Percentiles rank a stretch among this genome's conserved stretches.
phyloP scores from a whole-genome alignment of 2,888 invertebrate species.

The Petrolisthes cinctipes region DNA sequence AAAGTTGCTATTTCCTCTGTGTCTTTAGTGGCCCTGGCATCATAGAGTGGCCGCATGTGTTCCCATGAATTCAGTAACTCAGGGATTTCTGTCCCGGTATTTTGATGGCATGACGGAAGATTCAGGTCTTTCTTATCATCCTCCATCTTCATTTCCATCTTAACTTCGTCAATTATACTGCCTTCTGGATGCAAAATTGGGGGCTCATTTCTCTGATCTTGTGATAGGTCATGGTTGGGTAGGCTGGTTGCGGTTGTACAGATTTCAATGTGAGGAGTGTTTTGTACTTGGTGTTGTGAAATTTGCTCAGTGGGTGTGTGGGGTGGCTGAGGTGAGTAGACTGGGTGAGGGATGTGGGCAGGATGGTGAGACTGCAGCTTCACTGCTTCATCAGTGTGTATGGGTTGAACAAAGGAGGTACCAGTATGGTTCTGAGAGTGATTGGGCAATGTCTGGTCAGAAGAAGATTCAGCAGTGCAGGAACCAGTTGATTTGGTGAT shows the following conservation, averaged over 20 bases:
- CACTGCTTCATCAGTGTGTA: neutral
- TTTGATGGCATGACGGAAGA: neutral
- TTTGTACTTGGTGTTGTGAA: neutral
- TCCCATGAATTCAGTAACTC: constrained; percentile 40
- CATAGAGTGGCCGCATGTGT: constrained; percentile 39
- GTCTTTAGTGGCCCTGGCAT: constrained; percentile 27
- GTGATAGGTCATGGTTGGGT: constrained; percentile 18
- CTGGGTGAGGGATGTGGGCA: constrained; percentile 14
- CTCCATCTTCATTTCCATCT: constrained; percentile 12
- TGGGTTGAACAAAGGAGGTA: neutral
- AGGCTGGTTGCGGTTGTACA: neutral
- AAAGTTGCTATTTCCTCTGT: constrained; percentile 35
- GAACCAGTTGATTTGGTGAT: too few species aligned
- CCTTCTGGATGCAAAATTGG: constrained; percentile 25
- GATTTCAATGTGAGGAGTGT: neutral
- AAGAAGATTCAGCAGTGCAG: neutral
- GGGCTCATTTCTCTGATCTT: constrained; percentile 16
- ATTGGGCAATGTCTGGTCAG: constrained; percentile 1
- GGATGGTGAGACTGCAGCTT: constrained; percentile 2
- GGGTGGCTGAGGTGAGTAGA: neutral
- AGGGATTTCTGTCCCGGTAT: constrained; percentile 39
- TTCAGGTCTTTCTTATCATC: neutral
- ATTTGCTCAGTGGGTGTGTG: neutral
- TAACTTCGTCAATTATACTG: constrained; percentile 27
- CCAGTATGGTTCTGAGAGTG: neutral